Base-by-base conservation (phyloP, 2,113 vertebrate species). In the Phrynosoma platyrhinos region DNA sequence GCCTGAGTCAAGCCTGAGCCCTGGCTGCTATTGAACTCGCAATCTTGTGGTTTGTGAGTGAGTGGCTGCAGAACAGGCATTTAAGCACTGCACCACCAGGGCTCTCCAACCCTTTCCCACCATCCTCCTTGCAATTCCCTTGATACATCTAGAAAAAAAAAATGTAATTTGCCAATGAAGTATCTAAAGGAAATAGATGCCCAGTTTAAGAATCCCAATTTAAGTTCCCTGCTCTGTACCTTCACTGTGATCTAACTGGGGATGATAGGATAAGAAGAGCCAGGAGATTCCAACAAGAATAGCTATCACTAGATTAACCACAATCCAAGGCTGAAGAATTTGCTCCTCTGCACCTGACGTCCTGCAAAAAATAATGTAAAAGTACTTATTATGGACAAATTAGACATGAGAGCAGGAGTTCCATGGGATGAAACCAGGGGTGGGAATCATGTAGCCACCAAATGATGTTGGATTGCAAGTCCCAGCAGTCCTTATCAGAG, bases 221-320 rank as follows among this genome's bases (percentile, higher is more conserved):
- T 40, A 9, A 8, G 18, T 36, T 3, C 18, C 40, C 72, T 14
- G 13, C 86, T 77, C 88, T 94, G 87, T 96, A 98, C 99, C 97
- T 96, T 98, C 98, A 74, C 98, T 99, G 89, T 98, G 97, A 96
- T 99, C 99, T n/a, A 96, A 91, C 52, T 97, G 97, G 40, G 98
- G 98, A n/a, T 95, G 95, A 1, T 94, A 97, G 82, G 98, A 97
- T 58, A 98, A 94, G 91, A 98, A 98, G 84, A 99, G 94, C 99
- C 99, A 99, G 88, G 98, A 98, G 87, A 98, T 89, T 20, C 98
- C 98, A 90, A 98, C 98, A 84, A 99, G 94, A 93, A 99, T 92
- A 6, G 98, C 97, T 87, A 99, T 97, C 85, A 99, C 98, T 52
- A 99, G 97, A 95, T 99, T 98, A 84, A 99, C 96, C 64, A 98